These are phyloP conservation scores for Gambusia holbrooki DNA, from an alignment of 2,113 vertebrate genomes.

Conservation along the genomic window DNA sequence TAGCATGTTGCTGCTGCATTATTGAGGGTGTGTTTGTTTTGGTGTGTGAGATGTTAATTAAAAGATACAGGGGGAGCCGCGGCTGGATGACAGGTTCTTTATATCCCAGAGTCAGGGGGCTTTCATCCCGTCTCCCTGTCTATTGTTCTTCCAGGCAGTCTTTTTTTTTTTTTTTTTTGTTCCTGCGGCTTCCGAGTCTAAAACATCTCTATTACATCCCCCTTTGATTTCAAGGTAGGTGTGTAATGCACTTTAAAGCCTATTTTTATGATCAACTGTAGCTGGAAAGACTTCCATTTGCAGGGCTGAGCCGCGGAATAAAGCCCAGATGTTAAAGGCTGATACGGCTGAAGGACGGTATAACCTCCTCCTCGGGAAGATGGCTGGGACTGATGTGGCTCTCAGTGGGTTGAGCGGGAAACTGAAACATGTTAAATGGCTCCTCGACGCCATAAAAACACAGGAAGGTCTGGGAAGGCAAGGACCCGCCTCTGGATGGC, in stretches of 20 bases:
- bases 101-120: slow-evolving; percentile 41
- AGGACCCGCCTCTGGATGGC: slow-evolving; percentile 35
- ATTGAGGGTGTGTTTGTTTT: slow-evolving; percentile 70
- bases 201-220: slow-evolving; percentile 36
- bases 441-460: slow-evolving; percentile 58
- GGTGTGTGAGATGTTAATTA: slow-evolving; percentile 69
- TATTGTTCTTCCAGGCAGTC: slow-evolving; percentile 38
- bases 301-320: slow-evolving; percentile 19
- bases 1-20: slow-evolving; percentile 63
- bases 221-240: slow-evolving; percentile 47
- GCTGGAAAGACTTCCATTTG: slow-evolving; percentile 33
- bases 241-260: slow-evolving; percentile 41
- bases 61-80: slow-evolving; percentile 61
- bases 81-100: slow-evolving; percentile 58
- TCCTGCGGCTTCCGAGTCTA: not conserved
- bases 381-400: slow-evolving; percentile 53
- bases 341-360: slow-evolving; percentile 43
- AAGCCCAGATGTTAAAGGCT: slow-evolving; percentile 43
- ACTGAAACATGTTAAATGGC: slow-evolving; percentile 62
- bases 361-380: slow-evolving; percentile 19
- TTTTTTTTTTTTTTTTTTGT: not conserved
- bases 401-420: slow-evolving; percentile 46
- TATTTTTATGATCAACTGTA: slow-evolving; percentile 44
- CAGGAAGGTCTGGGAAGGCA: slow-evolving; percentile 55
- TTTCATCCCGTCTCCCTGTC: slow-evolving; percentile 30